Evolutionary conservation across 2,113 vertebrate genomes (phyloP).

Genomic region (Poeciliopsis turrubarensis): DNA sequence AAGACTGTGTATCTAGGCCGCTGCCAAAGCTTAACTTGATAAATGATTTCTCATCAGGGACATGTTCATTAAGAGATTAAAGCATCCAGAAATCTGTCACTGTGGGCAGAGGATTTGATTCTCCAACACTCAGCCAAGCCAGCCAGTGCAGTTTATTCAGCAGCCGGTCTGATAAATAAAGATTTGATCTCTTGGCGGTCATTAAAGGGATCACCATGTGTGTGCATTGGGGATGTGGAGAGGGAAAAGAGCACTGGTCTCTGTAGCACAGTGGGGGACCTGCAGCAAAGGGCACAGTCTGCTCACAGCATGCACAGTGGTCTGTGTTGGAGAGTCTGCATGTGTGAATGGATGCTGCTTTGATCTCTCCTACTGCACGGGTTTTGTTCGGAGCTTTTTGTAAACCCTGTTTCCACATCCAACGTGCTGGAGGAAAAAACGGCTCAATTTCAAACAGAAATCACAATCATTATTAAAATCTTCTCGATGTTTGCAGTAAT

Average conservation of each 20-base stretch:
- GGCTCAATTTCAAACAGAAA: conserved; percentile 41
- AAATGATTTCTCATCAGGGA: conserved; percentile 23
- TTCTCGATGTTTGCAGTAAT: background rate
- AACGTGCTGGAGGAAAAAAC: conserved; percentile 13
- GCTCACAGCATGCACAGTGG: conserved; percentile 44
- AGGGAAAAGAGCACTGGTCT: conserved; percentile 47
- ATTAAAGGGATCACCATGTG: conserved; percentile 47
- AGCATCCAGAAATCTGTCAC: conserved; percentile 25
- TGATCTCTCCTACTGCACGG: conserved; percentile 34
- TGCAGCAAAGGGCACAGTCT: conserved; percentile 45
- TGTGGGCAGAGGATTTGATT: conserved; percentile 23
- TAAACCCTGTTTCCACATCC: conserved; percentile 27
- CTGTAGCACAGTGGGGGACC: conserved; percentile 50
- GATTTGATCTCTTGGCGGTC: conserved; percentile 55
- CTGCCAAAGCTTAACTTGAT: conserved; percentile 15
- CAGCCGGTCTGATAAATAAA: conserved; percentile 60
- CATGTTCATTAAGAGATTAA: conserved; percentile 21
- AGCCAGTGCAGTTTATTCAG: conserved; percentile 19
- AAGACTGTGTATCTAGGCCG: background rate
- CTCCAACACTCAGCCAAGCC: conserved; percentile 24
- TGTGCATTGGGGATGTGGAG: conserved; percentile 12
- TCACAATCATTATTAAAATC: conserved; percentile 7
- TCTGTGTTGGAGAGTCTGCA: conserved; percentile 15
- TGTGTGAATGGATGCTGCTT: conserved; percentile 13
- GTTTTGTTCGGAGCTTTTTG: conserved; percentile 10